Percentiles rank a stretch among this genome's conserved stretches.
phyloP scores from a whole-genome alignment of 2,888 invertebrate genomes.

The Drosophila suboccidentalis region DNA sequence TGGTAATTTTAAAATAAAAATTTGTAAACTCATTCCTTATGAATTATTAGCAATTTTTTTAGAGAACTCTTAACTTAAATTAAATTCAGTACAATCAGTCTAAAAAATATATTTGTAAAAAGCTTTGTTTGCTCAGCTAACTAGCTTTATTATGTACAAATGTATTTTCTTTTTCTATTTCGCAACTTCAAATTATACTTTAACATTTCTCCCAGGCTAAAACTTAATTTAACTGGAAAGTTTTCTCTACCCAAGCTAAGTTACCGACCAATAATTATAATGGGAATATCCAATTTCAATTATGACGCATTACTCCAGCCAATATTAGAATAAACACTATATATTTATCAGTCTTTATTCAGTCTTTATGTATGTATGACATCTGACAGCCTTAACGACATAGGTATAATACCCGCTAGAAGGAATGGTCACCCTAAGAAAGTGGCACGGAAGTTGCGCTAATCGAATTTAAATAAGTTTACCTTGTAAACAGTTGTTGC shows the following conservation, averaged over 20 bases:
- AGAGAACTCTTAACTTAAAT: too few species aligned
- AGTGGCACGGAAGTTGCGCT: constrained; percentile 68
- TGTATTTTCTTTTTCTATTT: too few species aligned
- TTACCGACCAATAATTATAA: not conserved
- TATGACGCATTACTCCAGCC: not conserved
- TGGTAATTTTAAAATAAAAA: too few species aligned
- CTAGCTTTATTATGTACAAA: too few species aligned
- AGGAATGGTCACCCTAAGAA: constrained; percentile 13
- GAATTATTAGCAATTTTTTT: too few species aligned
- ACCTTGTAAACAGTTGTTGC: constrained; percentile 72
- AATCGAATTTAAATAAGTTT: constrained; percentile 82
- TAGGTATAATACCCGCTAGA: constrained; percentile 2
- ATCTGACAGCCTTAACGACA: constrained; percentile 3
- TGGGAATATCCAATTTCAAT: not conserved
- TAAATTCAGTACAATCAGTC: too few species aligned
- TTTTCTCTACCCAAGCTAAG: too few species aligned
- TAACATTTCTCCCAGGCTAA: too few species aligned
- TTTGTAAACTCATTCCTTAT: too few species aligned
- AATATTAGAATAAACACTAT: not conserved
- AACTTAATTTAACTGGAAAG: too few species aligned
- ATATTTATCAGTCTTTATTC: constrained; percentile 6
- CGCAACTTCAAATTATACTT: not conserved
- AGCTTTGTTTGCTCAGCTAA: too few species aligned
- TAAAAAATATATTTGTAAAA: too few species aligned
- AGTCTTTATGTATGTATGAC: not conserved